Percentiles rank a stretch among this genome's conserved stretches.
phyloP scores from a whole-genome alignment of 2,888 invertebrate species.

The Phlogophora meticulosa region DNA sequence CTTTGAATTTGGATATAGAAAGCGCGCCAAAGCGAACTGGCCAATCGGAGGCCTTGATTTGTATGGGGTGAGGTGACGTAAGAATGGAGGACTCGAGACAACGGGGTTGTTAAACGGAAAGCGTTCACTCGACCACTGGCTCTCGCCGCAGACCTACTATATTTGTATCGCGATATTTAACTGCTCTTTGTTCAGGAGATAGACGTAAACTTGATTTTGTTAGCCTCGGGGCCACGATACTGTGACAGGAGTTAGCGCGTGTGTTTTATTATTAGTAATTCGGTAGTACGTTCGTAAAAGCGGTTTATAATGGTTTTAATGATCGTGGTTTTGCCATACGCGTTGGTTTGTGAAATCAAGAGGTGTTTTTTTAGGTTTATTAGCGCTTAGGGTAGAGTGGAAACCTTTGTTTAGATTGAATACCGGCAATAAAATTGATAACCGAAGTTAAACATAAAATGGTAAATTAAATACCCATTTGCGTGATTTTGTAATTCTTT shows the following conservation, averaged over 20 bases:
- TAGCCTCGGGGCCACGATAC: slow-evolving; percentile 79
- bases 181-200: slow-evolving; percentile 87
- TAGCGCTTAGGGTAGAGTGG: slow-evolving; percentile 84
- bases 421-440: slow-evolving; percentile 82
- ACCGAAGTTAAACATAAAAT: slow-evolving; percentile 67
- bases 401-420: slow-evolving; percentile 85
- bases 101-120: slow-evolving; percentile 88
- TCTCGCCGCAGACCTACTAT: slow-evolving; percentile 82
- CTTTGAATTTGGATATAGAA: slow-evolving; percentile 80
- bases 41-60: slow-evolving; percentile 78
- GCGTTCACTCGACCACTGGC: slow-evolving; percentile 88
- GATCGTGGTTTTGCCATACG: slow-evolving; percentile 86
- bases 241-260: slow-evolving; percentile 83
- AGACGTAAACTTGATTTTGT: slow-evolving; percentile 83
- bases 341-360: slow-evolving; percentile 85
- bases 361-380: slow-evolving; percentile 89
- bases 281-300: slow-evolving; percentile 81
- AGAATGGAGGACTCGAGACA: slow-evolving; percentile 79
- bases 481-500: slow-evolving; percentile 66
- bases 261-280: slow-evolving; percentile 87
- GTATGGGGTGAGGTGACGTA: slow-evolving; percentile 91
- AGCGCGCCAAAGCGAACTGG: slow-evolving; percentile 88
- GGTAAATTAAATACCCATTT: slow-evolving; percentile 62
- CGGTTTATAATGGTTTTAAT: slow-evolving; percentile 83
- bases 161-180: slow-evolving; percentile 81